phyloP scores from a whole-genome alignment of 2,888 invertebrate species.

The Dicroscelio sp. region DNA sequence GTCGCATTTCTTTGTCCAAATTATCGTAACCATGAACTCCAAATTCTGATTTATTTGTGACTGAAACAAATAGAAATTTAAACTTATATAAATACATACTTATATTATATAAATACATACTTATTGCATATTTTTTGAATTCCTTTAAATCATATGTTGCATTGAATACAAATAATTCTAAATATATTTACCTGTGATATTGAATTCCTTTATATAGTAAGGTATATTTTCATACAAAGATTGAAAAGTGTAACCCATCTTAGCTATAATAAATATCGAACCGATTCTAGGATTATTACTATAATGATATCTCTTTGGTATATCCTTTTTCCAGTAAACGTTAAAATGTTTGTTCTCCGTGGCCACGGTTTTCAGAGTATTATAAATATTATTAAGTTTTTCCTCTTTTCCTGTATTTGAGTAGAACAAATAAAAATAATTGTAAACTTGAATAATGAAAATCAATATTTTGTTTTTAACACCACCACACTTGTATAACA shows the following conservation, averaged over 20 bases:
- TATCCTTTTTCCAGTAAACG: conserved; percentile 93
- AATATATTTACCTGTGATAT: conserved; percentile 91
- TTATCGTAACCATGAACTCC: conserved; percentile 95
- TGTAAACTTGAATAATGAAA: too few relatives aligned
- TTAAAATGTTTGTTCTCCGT: conserved; percentile 91
- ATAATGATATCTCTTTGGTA: conserved; percentile 93
- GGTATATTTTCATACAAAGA: conserved; percentile 91
- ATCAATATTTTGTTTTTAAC: too few relatives aligned
- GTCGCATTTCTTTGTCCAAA: conserved; percentile 92
- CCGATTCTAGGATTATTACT: conserved; percentile 93
- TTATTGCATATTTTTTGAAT: too few relatives aligned
- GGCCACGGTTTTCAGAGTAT: conserved; percentile 91
- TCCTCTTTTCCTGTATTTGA: conserved; percentile 85
- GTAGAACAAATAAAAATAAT: neutral
- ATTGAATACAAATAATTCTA: neutral
- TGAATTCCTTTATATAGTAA: conserved; percentile 91
- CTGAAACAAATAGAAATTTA: conserved; percentile 87
- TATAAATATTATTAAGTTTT: conserved; percentile 91
- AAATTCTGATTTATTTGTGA: conserved; percentile 92
- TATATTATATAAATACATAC: neutral
- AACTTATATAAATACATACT: conserved; percentile 88
- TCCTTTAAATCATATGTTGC: neutral
- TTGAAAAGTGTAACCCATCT: conserved; percentile 93
- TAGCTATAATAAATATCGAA: conserved; percentile 93
- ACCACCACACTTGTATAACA: too few relatives aligned